A percentile compares a stretch with the other conserved stretches of the same genome.
Conservation (phyloP, 2,888 invertebrate genomes). For the Rhagonycha fulva region DNA sequence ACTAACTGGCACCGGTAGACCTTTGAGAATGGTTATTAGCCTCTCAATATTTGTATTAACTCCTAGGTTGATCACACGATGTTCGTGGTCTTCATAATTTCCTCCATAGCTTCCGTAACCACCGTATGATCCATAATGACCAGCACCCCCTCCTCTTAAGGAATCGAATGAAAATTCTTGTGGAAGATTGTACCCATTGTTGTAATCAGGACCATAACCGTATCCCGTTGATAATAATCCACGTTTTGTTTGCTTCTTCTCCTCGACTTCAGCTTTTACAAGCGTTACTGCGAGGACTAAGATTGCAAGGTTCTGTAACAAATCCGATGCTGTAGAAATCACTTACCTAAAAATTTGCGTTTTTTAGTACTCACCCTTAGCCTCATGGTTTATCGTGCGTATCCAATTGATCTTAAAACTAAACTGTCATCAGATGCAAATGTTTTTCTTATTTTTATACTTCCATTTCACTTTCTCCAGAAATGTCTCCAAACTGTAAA, state of each 20-base stretch:
- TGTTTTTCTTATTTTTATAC: constrained; percentile 62
- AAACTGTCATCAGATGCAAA: constrained; percentile 62
- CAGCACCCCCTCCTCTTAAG: constrained; percentile 64
- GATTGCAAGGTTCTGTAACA: constrained; percentile 49
- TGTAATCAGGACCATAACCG: constrained; percentile 78
- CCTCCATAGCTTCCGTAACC: constrained; percentile 43
- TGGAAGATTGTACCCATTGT: constrained; percentile 65
- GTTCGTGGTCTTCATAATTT: constrained; percentile 37
- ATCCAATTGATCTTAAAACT: constrained; percentile 58
- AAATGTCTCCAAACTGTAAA: constrained; percentile 37
- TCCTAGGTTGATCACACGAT: constrained; percentile 44
- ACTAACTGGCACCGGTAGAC: constrained; percentile 67
- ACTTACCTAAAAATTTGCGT: neutral
- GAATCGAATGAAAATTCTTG: constrained; percentile 17
- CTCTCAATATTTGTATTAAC: constrained; percentile 62
- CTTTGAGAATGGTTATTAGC: constrained; percentile 69
- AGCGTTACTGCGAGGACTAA: constrained; percentile 73
- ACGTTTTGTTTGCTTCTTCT: constrained; percentile 80
- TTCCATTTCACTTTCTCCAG: constrained; percentile 61
- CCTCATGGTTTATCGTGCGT: constrained; percentile 54
- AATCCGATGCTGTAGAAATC: neutral
- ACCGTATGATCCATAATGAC: constrained; percentile 59
- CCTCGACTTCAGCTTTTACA: constrained; percentile 67
- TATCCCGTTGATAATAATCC: constrained; percentile 79
- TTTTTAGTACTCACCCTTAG: constrained; percentile 58